phyloP scores from a whole-genome alignment of 2,888 invertebrate genomes.

The Spilarctia lutea region DNA sequence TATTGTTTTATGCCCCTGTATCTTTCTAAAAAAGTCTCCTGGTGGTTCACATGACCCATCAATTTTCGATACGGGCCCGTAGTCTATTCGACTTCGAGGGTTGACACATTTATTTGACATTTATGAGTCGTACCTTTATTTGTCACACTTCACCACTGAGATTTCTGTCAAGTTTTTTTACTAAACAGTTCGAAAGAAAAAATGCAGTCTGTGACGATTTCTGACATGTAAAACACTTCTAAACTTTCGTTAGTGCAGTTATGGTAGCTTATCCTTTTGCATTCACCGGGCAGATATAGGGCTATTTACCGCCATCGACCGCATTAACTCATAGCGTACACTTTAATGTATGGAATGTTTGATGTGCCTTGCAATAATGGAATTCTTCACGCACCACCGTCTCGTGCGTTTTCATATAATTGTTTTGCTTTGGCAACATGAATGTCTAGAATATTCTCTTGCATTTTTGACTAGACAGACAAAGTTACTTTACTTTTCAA shows the following conservation, averaged over 20 bases:
- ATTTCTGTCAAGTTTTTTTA: background rate
- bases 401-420: constrained; percentile 25
- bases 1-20: too few species aligned
- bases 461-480: background rate
- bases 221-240: constrained; percentile 27
- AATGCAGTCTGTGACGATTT: background rate
- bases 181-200: background rate
- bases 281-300: constrained; percentile 54
- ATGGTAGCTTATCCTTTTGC: constrained; percentile 51
- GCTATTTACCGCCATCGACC: constrained; percentile 46
- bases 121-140: background rate
- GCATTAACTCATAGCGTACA: constrained; percentile 54
- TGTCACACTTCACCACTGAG: background rate
- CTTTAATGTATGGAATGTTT: constrained; percentile 50
- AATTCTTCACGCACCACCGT: constrained; percentile 49
- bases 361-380: constrained; percentile 52
- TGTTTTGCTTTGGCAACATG: constrained; percentile 24
- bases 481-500: background rate
- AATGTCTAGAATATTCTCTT: background rate
- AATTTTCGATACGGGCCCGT: too few species aligned
- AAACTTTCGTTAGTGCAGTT: constrained; percentile 28
- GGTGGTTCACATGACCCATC: too few species aligned
- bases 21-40: too few species aligned
- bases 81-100: too few species aligned
- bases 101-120: too few species aligned